Conservation (phyloP, 2,888 invertebrate species). For the Tipula vernalis region DNA sequence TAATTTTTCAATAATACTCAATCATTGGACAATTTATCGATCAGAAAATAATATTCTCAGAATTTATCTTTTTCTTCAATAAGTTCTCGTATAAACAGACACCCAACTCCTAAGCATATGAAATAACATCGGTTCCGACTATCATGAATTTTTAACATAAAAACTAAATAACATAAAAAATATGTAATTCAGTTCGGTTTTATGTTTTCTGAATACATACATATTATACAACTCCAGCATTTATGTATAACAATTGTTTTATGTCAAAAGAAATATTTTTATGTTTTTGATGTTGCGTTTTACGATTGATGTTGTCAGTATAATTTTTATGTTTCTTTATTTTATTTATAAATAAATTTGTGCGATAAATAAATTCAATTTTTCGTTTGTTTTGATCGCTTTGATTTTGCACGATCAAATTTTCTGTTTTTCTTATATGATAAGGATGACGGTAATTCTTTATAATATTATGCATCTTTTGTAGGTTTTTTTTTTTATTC, state of each 20-base stretch:
- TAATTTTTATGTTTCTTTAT: neutral
- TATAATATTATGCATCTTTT: neutral
- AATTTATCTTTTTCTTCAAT: neutral
- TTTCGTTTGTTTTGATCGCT: neutral
- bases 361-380: neutral
- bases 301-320: neutral
- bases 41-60: neutral
- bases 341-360: neutral
- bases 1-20: neutral
- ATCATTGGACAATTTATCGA: neutral
- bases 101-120: neutral
- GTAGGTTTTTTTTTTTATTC: neutral
- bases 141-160: neutral
- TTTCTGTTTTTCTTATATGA: neutral
- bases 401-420: neutral
- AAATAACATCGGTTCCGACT: neutral
- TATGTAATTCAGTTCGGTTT: neutral
- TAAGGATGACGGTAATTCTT: neutral
- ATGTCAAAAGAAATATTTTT: neutral
- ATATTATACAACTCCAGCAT: neutral
- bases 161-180: neutral
- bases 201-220: neutral
- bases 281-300: neutral
- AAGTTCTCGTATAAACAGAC: neutral
- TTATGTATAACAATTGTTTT: neutral